These are phyloP conservation scores for Crocodylus rhombifer DNA, from an alignment of 2,797 vertebrate species.

Conservation along the genomic window DNA sequence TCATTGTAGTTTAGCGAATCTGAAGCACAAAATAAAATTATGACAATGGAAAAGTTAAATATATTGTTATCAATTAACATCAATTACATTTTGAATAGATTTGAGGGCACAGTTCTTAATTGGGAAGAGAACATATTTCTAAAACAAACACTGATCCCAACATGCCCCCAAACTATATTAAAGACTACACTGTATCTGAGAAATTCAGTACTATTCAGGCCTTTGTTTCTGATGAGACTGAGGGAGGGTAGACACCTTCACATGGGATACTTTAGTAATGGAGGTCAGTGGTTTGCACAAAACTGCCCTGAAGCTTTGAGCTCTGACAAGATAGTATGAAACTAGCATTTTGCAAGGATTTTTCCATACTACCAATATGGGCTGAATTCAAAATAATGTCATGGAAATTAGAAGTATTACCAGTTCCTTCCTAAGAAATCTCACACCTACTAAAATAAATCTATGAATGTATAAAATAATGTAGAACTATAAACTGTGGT, in stretches of 20 bases:
- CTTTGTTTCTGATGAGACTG: background rate
- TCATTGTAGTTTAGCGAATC: background rate
- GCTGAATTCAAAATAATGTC: background rate
- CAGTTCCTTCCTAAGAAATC: background rate
- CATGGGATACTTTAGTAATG: background rate
- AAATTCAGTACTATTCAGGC: background rate
- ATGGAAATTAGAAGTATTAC: background rate
- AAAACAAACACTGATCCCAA: background rate
- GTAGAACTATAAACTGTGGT: background rate
- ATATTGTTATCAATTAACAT: background rate
- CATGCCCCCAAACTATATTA: too few species aligned
- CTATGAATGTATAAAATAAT: background rate
- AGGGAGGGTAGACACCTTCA: background rate
- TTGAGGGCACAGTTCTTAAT: background rate
- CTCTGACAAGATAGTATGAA: background rate
- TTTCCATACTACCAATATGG: background rate
- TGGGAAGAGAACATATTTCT: background rate
- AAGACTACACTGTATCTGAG: background rate
- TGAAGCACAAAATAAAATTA: background rate
- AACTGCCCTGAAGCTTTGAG: background rate
- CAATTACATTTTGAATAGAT: background rate
- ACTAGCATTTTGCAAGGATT: background rate
- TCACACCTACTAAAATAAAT: background rate
- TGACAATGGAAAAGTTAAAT: background rate
- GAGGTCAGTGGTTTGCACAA: background rate